phyloP scores from a whole-genome alignment of 2,888 invertebrate genomes.

The Dryobota labecula region DNA sequence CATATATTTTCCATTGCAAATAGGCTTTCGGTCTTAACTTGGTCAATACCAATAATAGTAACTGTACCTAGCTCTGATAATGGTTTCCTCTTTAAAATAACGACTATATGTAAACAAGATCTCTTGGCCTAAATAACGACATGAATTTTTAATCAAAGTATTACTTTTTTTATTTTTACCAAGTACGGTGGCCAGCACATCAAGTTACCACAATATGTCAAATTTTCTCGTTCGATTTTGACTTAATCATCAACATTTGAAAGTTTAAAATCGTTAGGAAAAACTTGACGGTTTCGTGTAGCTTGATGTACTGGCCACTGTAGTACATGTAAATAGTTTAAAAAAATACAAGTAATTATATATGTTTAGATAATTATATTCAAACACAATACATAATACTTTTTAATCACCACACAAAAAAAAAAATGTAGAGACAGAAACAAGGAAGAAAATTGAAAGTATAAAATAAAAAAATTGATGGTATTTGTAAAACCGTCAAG shows the following conservation, averaged over 20 bases:
- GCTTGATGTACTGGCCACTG: no score
- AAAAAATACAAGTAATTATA: no score
- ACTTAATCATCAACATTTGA: no score
- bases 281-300: no score
- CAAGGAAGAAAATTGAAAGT: slow-evolving; percentile 33
- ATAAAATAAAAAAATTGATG: slow-evolving; percentile 23
- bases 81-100: slow-evolving; percentile 15
- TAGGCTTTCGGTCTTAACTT: background rate
- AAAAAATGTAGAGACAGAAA: slow-evolving; percentile 37
- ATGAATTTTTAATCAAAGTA: background rate
- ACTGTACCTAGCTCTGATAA: background rate
- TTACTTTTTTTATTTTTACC: no score
- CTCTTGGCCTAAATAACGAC: background rate
- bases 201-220: no score
- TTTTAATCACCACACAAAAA: slow-evolving; percentile 2
- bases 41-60: slow-evolving; percentile 2
- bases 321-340: no score
- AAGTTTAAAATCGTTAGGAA: no score
- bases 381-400: background rate
- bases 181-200: no score
- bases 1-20: background rate
- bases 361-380: no score
- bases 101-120: background rate
- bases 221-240: no score
- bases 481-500: slow-evolving; percentile 26